Evolutionary conservation across 1,140 invertebrate species (phyloP).

Genomic region (Polypedilum pembai): DNA sequence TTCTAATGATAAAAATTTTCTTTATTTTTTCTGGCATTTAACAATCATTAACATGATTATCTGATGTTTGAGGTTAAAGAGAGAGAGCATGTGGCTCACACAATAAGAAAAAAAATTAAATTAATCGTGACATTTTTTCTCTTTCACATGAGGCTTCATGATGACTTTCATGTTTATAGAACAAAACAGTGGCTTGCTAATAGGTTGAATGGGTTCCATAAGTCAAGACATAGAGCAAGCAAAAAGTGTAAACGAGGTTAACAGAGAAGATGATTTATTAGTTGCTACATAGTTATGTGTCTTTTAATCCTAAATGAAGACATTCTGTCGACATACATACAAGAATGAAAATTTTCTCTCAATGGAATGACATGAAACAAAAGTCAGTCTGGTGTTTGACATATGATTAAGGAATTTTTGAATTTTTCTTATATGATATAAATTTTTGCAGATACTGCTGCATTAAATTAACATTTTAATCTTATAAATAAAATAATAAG

Average conservation of each 20-base stretch:
- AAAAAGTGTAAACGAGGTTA: conserved; percentile 23
- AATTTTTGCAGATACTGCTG: too few species aligned
- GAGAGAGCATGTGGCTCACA: neutral
- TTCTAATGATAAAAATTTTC: neutral
- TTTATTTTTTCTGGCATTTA: neutral
- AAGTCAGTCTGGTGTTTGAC: neutral
- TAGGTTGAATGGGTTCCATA: conserved; percentile 17
- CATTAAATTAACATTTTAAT: too few species aligned
- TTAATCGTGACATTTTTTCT: conserved; percentile 25
- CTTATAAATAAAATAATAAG: too few species aligned
- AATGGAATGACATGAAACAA: neutral
- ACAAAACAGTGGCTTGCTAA: neutral
- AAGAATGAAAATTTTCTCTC: conserved; percentile 15
- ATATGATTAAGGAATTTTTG: conserved; percentile 19
- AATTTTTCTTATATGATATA: neutral
- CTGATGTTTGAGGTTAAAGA: too few species aligned
- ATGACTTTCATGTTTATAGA: conserved; percentile 18
- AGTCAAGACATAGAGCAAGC: neutral
- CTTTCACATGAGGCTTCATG: too few species aligned
- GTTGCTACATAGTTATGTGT: neutral
- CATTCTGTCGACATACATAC: neutral
- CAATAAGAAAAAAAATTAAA: neutral
- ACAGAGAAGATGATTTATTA: conserved; percentile 21
- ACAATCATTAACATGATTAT: neutral
- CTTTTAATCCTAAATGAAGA: conserved; percentile 5